Base-by-base conservation (phyloP, 1,140 invertebrate species). In the Chironomus striatipennis region DNA sequence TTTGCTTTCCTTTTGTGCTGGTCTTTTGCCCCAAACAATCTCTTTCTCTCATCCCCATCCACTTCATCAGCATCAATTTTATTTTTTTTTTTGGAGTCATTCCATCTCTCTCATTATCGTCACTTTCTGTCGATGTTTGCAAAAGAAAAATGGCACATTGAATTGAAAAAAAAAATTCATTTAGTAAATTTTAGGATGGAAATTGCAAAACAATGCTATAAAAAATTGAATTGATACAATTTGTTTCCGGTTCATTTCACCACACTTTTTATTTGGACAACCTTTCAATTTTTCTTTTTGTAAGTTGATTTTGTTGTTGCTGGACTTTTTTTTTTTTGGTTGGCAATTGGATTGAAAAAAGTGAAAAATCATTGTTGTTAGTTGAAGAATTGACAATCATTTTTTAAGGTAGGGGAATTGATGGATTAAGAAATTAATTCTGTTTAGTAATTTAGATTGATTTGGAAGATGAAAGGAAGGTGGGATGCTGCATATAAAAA, bases 131-230 rank as follows among this genome's bases (percentile, higher is more conserved):
- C 24, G 24, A 34, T n/a, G 12, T n/a, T 57, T 57, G 47, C 47
- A 57, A 57, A 57, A 15, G 15, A 57, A 57, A 57, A 57, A 57
- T n/a, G 47, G 12, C 8, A 57, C 12, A 57, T 15, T 57, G 47
- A 57, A 57, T n/a, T n/a, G 47, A 57, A 57, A 34, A 47, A 15
- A 47, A 57, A 15, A 57, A n/a, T 57, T 57, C 47, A 57, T n/a
- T 57, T 57, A 57, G 15, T 5, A 57, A 57, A 57, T 15, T 57
- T 12, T 57, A 5, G 24, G 24, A 34, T 34, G 24, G 24, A 5
- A 57, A 57, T 57, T 57, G 47, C 47, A 57, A 57, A 57, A 57
- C 47, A 57, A 57, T 57, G 47, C 47, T n/a, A 57, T 57, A 57
- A 57, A 57, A 34, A n/a, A 57, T 57, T 57, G 47, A 57, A 57